A percentile compares a stretch with the other conserved stretches of the same genome.
These are phyloP conservation scores for Tamias sibiricus DNA, from an alignment of 2,113 vertebrate genomes.

Conservation along the genomic window DNA sequence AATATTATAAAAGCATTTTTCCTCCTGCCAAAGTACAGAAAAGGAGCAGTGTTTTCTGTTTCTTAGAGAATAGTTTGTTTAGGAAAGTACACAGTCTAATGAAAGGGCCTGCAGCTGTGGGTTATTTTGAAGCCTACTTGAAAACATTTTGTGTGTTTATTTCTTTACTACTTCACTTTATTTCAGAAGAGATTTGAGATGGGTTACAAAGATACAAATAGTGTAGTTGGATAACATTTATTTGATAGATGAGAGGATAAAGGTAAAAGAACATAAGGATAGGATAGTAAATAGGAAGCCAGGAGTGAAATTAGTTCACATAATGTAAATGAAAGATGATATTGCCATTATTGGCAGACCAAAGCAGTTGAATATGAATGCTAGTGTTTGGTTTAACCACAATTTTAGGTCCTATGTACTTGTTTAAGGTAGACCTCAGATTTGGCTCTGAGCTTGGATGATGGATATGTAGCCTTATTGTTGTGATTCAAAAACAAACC, in stretches of 20 bases:
- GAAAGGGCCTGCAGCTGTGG: constrained; percentile 53
- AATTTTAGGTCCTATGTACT: neutral
- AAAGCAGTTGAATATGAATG: neutral
- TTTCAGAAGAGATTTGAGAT: constrained; percentile 62
- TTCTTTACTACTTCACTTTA: constrained; percentile 53
- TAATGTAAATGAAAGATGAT: neutral
- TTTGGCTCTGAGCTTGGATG: neutral
- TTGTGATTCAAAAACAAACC: neutral
- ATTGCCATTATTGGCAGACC: too few species aligned
- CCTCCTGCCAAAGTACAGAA: constrained; percentile 33
- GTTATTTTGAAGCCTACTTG: constrained; percentile 58
- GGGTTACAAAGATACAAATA: constrained; percentile 41
- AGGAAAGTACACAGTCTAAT: constrained; percentile 32
- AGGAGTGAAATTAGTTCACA: neutral
- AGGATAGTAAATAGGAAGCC: constrained; percentile 25
- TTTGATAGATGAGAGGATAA: constrained; percentile 17
- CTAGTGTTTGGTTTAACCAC: neutral
- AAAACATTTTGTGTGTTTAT: constrained; percentile 62
- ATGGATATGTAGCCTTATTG: neutral
- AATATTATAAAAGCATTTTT: constrained; percentile 43
- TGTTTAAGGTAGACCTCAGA: neutral
- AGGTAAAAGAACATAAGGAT: neutral
- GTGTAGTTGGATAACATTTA: constrained; percentile 36
- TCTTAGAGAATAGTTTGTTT: constrained; percentile 54
- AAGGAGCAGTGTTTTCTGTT: constrained; percentile 49